Evolutionary conservation across 2,888 invertebrate genomes (phyloP).

Genomic region (Tanytarsus gracilentus): DNA sequence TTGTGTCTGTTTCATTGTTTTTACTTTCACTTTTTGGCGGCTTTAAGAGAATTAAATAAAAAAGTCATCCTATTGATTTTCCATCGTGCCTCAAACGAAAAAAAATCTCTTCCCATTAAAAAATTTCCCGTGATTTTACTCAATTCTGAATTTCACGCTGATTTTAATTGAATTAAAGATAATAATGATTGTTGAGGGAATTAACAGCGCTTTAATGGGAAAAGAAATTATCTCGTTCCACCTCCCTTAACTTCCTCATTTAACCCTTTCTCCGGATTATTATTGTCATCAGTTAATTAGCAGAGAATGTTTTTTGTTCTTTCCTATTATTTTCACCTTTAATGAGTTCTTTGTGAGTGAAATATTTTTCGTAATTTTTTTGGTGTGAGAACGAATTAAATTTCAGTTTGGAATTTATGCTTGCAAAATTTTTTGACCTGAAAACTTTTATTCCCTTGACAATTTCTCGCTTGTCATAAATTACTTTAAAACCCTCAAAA

Average conservation of each 20-base stretch:
- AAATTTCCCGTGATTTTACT: too few relatives aligned
- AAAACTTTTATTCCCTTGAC: too few relatives aligned
- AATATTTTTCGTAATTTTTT: too few relatives aligned
- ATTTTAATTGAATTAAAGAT: constrained; percentile 7
- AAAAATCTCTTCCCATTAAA: too few relatives aligned
- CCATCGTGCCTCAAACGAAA: too few relatives aligned
- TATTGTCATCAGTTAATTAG: constrained; percentile 28
- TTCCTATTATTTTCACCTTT: not conserved
- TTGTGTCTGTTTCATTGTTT: constrained; percentile 20
- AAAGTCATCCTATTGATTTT: constrained; percentile 22
- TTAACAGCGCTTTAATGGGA: constrained; percentile 7
- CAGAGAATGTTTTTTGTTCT: not conserved
- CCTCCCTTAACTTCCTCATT: not conserved
- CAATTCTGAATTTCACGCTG: too few relatives aligned
- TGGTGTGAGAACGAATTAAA: too few relatives aligned
- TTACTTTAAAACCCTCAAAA: too few relatives aligned
- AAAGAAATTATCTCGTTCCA: not conserved
- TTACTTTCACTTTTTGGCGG: not conserved
- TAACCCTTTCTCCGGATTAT: constrained; percentile 6
- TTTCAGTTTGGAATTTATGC: too few relatives aligned
- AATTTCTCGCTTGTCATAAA: too few relatives aligned
- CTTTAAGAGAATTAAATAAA: constrained; percentile 12
- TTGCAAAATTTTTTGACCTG: too few relatives aligned
- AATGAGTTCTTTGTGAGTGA: not conserved
- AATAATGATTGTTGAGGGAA: not conserved